Conservation (phyloP, 2,113 vertebrate species). For the Shinisaurus crocodilurus region DNA sequence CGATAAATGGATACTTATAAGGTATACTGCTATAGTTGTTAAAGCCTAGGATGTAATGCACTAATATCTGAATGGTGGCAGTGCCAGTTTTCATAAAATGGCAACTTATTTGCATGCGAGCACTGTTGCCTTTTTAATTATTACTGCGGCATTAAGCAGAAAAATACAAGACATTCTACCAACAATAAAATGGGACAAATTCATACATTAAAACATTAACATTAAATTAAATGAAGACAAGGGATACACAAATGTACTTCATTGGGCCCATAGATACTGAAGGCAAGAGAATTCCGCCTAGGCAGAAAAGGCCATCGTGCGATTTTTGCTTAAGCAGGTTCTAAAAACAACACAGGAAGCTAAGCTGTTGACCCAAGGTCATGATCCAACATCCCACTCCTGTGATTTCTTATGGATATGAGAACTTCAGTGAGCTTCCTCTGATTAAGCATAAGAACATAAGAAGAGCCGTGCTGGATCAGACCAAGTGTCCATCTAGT, state of each 20-base stretch:
- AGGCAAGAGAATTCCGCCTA: neutral
- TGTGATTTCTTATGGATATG: neutral
- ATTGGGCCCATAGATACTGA: neutral
- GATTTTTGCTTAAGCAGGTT: neutral
- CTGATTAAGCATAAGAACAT: neutral
- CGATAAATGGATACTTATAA: neutral
- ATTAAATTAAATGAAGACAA: neutral
- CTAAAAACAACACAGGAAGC: neutral
- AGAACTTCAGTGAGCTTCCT: neutral
- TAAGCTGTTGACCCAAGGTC: neutral
- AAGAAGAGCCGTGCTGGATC: too few relatives aligned
- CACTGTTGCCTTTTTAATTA: neutral
- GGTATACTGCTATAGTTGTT: neutral
- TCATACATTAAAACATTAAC: neutral
- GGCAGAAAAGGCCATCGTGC: neutral
- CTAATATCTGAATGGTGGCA: too few relatives aligned
- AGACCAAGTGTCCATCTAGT: too few relatives aligned
- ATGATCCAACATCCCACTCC: neutral
- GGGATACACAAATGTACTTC: neutral
- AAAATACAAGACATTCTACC: neutral
- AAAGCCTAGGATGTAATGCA: neutral
- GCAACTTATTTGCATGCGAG: neutral
- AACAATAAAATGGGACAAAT: neutral
- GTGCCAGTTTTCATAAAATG: neutral
- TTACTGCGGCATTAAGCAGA: neutral